Base-by-base conservation (phyloP, 2,113 vertebrate species). In the Hypanus sabinus region DNA sequence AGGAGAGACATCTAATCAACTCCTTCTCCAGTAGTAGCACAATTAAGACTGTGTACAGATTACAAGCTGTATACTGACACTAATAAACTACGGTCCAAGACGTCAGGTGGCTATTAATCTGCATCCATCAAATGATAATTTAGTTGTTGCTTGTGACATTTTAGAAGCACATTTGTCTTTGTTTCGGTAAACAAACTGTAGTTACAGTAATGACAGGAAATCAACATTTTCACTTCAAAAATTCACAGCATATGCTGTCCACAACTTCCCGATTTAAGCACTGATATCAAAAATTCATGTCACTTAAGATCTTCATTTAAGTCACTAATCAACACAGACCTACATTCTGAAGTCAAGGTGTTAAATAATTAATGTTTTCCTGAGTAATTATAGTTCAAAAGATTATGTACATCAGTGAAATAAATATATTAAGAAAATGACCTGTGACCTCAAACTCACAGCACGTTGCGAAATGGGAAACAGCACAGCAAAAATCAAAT, bases 301-400 rank as follows among this genome's bases (percentile, higher is more conserved):
- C 91, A 93, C 91, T 93, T 93, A 93, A 93, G 91, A 93, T 93
- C 65, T 93, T 93, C 68, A 73, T 75, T 93, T 93, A 73, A 93
- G 33, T 73, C 91, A 71, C 91, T 93, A 93, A 93, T 93, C 91
- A 93, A 93, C 91, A 93, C 24, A 93, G 91, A 75, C 68, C 91
- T 73, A 93, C 68, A 93, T 73, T 93, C 91, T 73, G 73, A 93
- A 93, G 91, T 93, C 71, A 38, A 73, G 91, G 22, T 93, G 70
- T 93, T 93, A 93, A 93, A 93, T 93, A 93, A 93, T 93, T 93
- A 73, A 93, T 75, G 22, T 30, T 73, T 93, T 73, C 70, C 91
- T 73, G 91, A 70, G 68, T 93, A 71, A 92, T 92, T 92, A 92
- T 36, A 73, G 68, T 92, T 92, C 90, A 92, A 92, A 92, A 92